Percentiles rank a stretch among this genome's conserved stretches.
Conservation (phyloP, 2,797 vertebrate species). For the Fistularia commersonii region DNA sequence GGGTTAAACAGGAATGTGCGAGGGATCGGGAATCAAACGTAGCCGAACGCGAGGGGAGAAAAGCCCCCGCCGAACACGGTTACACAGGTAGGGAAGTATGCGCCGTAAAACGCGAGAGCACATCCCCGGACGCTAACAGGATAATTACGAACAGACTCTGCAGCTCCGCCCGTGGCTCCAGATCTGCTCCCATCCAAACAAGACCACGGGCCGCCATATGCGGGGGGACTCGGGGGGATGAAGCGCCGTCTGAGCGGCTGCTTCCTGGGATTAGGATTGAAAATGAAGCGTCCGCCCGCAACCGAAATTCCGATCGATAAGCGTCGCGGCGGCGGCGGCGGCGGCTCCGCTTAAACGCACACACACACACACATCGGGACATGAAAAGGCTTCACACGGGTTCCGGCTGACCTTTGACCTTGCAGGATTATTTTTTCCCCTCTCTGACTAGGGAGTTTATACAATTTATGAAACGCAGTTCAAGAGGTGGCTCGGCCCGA, state of each 20-base stretch:
- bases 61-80: conserved; percentile 37
- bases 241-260: no score
- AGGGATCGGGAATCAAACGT: conserved; percentile 13
- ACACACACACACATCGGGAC: no score
- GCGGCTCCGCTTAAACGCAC: background rate
- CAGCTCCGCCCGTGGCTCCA: conserved; percentile 45
- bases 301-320: conserved; percentile 1
- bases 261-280: no score
- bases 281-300: background rate
- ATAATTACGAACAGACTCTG: conserved; percentile 70
- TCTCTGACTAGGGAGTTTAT: conserved; percentile 14
- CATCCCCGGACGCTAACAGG: conserved; percentile 63
- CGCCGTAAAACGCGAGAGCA: conserved; percentile 65
- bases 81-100: conserved; percentile 71
- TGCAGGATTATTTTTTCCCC: background rate
- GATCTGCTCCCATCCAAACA: conserved; percentile 42
- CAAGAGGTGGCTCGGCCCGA: conserved; percentile 5
- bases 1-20: conserved; percentile 14
- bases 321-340: no score
- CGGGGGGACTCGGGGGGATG: no score
- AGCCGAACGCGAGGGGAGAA: conserved; percentile 12
- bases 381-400: conserved; percentile 1
- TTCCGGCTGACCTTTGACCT: conserved; percentile 23
- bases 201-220: conserved; percentile 33
- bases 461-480: conserved; percentile 29